Evolutionary conservation across 1,140 invertebrate species (phyloP), one percentile per base, ranked within the genome.

Genomic region (Macrosteles quadrilineatus): DNA sequence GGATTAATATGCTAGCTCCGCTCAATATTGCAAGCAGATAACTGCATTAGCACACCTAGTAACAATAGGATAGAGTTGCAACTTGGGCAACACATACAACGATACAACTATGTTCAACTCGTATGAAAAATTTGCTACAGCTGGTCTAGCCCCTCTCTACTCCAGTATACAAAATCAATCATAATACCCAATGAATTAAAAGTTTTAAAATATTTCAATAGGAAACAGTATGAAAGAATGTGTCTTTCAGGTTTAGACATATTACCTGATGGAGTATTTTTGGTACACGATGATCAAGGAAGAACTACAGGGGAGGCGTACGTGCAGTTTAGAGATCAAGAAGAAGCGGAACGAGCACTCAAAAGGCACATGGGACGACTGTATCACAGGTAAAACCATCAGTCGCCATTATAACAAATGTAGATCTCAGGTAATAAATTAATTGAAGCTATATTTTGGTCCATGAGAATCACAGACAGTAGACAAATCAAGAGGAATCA

Each of bases 361-460:
- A 6, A 50, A 50, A 50, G 21, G n/a, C 4, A 50, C n/a, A 50
- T 9, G 47, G 21, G 21, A 21, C 4, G 21, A 50, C n/a, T 50
- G 3, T 50, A 19, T 50, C 47, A 50, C 47, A 50, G 47, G 47
- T 50, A 19, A 92, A 88, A 85, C 78, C 77, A 81, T 78, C 45
- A 29, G 59, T 64, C 27, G 36, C 55, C 29, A 25, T 29, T 12
- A 17, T 64, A 3, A 9, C n/a, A 50, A 11, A 43, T 43, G 14
- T 67, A n/a, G 27, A 55, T 59, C 64, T 64, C 67, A 71, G 65
- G 65, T 67, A 25, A 36, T 25, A 27, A 29, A n/a, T 9, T 50
- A 19, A 4, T 6, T 36, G 32, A 36, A 36, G 4, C 6, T 40
- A 40, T 17, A 40, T 40, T 40, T n/a, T n/a, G n/a, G n/a, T n/a